These are phyloP conservation scores for Bombus soroeensis DNA, from an alignment of 1,140 invertebrate species.

Conservation along the genomic window DNA sequence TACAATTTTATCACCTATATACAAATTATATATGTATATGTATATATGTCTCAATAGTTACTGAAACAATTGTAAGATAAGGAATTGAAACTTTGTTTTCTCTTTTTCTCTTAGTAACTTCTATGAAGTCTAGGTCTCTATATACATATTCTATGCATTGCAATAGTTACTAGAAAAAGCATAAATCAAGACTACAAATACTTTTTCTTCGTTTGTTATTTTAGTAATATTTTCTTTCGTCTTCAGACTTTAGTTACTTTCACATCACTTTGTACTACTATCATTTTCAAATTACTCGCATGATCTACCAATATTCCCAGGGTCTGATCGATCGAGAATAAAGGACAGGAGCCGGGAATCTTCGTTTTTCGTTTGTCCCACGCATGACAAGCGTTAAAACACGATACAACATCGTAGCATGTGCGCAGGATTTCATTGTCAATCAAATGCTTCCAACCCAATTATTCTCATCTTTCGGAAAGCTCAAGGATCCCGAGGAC, in stretches of 20 bases:
- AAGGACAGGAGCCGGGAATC: too few relatives aligned
- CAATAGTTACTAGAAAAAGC: neutral
- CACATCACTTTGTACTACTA: neutral
- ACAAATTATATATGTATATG: too few relatives aligned
- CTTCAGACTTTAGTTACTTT: neutral
- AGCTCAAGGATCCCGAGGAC: too few relatives aligned
- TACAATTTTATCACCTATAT: too few relatives aligned
- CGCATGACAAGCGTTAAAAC: neutral
- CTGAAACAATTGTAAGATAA: too few relatives aligned
- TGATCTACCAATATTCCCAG: too few relatives aligned
- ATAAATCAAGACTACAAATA: neutral
- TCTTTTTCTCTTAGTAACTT: too few relatives aligned
- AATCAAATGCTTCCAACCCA: neutral
- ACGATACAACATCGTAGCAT: neutral
- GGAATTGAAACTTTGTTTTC: too few relatives aligned
- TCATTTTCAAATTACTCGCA: neutral
- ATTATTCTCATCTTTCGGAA: neutral
- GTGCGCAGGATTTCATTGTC: neutral
- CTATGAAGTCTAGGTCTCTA: too few relatives aligned
- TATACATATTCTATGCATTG: too few relatives aligned
- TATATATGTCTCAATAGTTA: too few relatives aligned
- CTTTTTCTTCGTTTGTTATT: neutral
- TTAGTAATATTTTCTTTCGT: neutral
- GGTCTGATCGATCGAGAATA: neutral
- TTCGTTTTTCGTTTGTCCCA: neutral